phyloP scores from a whole-genome alignment of 2,888 invertebrate genomes.

The Agrotis ipsilon region DNA sequence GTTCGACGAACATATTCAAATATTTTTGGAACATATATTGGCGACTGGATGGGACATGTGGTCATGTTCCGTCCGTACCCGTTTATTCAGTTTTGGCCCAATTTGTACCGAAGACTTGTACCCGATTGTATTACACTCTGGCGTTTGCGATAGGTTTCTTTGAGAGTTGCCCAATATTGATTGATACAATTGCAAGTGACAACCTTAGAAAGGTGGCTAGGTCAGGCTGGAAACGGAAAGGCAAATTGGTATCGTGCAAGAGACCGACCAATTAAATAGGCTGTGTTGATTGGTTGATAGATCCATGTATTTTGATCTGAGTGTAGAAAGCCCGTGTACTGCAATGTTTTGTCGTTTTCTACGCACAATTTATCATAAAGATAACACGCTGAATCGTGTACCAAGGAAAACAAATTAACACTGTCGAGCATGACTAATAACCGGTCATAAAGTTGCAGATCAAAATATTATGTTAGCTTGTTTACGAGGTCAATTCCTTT shows the following conservation, averaged over 20 bases:
- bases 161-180: not conserved
- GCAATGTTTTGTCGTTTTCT: not conserved
- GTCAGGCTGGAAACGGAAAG: not conserved
- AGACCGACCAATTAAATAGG: no score
- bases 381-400: slow-evolving; percentile 16
- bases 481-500: slow-evolving; percentile 50
- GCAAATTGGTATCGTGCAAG: no score
- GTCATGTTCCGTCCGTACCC: not conserved
- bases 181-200: not conserved
- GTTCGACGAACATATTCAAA: slow-evolving; percentile 18
- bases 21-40: slow-evolving; percentile 38
- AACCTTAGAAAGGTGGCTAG: not conserved
- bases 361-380: not conserved
- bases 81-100: not conserved
- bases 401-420: slow-evolving; percentile 13
- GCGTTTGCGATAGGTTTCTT: not conserved
- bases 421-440: slow-evolving; percentile 34
- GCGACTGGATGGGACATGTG: slow-evolving; percentile 1
- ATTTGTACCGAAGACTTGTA: not conserved
- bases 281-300: not conserved
- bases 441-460: slow-evolving; percentile 32
- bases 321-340: not conserved
- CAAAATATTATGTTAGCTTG: slow-evolving; percentile 42
- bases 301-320: not conserved
- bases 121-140: not conserved